Conservation (phyloP, 2,113 vertebrate species). For the Peromyscus polionotus region DNA sequence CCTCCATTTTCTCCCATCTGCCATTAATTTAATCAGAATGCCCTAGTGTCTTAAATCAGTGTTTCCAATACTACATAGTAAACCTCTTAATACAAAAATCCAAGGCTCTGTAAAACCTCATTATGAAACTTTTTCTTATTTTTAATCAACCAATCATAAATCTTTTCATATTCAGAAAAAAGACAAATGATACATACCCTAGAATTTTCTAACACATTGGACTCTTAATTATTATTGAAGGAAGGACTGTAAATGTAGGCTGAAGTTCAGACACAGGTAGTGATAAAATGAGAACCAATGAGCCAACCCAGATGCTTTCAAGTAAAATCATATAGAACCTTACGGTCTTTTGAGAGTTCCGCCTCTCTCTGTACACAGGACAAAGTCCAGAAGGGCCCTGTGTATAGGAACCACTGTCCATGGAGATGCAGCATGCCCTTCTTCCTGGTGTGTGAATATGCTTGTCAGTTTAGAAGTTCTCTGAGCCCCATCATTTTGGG, state of each 20-base stretch:
- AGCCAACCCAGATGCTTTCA: background rate
- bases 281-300: background rate
- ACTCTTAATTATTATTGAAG: constrained; percentile 2
- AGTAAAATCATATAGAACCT: background rate
- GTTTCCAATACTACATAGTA: constrained; percentile 72
- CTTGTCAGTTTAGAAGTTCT: background rate
- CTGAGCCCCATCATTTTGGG: background rate
- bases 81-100: constrained; percentile 68
- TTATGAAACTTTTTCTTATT: constrained; percentile 48
- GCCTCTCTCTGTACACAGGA: background rate
- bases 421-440: background rate
- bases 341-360: background rate
- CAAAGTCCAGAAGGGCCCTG: background rate
- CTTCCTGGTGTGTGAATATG: background rate
- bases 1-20: constrained; percentile 9
- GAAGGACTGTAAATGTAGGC: background rate
- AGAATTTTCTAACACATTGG: constrained; percentile 10
- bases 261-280: background rate
- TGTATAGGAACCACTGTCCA: background rate
- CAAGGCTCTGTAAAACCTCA: constrained; percentile 66
- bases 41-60: constrained; percentile 60
- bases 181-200: constrained; percentile 15
- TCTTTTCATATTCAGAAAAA: background rate
- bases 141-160: constrained; percentile 63
- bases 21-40: constrained; percentile 72